phyloP scores from a whole-genome alignment of 2,113 vertebrate genomes.

The Macrotis lagotis region DNA sequence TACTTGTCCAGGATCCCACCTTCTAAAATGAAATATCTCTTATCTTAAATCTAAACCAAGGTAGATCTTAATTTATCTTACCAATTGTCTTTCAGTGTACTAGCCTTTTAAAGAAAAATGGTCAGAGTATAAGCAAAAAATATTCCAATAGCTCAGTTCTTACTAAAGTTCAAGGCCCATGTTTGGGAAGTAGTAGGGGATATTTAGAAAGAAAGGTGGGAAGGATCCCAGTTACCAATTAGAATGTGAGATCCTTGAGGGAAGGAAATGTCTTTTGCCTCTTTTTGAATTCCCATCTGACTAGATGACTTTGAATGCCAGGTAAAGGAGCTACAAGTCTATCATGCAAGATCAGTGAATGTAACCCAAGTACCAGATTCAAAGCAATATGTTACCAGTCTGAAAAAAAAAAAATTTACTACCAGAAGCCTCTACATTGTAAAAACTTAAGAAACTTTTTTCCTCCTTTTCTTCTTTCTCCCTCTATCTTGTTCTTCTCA shows the following conservation, averaged over 20 bases:
- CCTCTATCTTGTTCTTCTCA: not conserved
- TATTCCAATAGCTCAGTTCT: not conserved
- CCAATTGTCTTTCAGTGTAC: not conserved
- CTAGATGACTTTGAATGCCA: not conserved
- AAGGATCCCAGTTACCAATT: not conserved
- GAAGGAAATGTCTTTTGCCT: not conserved
- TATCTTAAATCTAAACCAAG: not conserved
- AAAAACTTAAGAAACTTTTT: not conserved
- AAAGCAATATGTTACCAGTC: not conserved
- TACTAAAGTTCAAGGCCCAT: not conserved
- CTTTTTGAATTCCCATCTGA: not conserved
- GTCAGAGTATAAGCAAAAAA: not conserved
- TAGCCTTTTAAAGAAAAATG: not conserved
- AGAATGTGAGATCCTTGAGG: not conserved
- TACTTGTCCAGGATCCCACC: not conserved
- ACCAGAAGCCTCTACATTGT: not conserved
- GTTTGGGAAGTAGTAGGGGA: not conserved
- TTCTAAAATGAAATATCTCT: not conserved
- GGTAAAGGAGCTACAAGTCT: slow-evolving; percentile 18
- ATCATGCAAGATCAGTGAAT: not conserved
- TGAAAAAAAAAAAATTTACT: not conserved
- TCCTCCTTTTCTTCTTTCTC: not conserved
- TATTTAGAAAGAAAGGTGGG: not conserved
- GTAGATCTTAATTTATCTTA: not conserved
- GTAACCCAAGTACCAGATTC: not conserved